A percentile compares a stretch with the other conserved stretches of the same genome.
phyloP scores from a whole-genome alignment of 2,888 invertebrate genomes.

The Noctua janthina region DNA sequence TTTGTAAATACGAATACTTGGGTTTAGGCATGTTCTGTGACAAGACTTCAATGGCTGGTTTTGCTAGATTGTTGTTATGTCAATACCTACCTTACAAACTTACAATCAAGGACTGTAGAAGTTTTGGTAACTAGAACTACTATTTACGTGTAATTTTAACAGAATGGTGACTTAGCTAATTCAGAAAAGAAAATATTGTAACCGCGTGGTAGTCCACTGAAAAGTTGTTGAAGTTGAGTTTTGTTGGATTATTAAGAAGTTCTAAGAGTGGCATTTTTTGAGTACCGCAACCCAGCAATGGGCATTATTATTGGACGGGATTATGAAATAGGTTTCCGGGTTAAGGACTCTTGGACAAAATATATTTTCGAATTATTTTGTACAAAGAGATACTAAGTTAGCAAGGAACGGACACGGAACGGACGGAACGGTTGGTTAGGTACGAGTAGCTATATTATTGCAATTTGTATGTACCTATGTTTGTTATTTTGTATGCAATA shows the following conservation, averaged over 20 bases:
- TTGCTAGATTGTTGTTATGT: neutral
- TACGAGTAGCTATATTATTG: too few relatives aligned
- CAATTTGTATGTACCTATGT: too few relatives aligned
- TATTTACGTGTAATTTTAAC: neutral
- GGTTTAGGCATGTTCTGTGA: neutral
- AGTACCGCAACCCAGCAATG: too few relatives aligned
- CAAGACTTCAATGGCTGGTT: neutral
- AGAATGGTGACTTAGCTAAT: neutral
- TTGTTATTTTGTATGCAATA: too few relatives aligned
- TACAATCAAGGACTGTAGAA: neutral
- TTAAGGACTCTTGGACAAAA: neutral
- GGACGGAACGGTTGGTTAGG: too few relatives aligned
- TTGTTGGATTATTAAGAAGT: neutral
- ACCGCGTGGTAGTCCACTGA: neutral
- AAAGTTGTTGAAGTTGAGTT: neutral
- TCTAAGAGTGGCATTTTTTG: neutral
- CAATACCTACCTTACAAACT: neutral
- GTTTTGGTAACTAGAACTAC: neutral
- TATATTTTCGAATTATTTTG: neutral
- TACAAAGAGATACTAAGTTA: neutral
- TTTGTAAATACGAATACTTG: slow-evolving; percentile 2
- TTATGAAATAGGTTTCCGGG: neutral
- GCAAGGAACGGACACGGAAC: too few relatives aligned
- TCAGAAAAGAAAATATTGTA: neutral
- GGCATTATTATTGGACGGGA: neutral